Evolutionary conservation across 1,140 invertebrate species (phyloP).

Genomic region (Chlorops oryzae): DNA sequence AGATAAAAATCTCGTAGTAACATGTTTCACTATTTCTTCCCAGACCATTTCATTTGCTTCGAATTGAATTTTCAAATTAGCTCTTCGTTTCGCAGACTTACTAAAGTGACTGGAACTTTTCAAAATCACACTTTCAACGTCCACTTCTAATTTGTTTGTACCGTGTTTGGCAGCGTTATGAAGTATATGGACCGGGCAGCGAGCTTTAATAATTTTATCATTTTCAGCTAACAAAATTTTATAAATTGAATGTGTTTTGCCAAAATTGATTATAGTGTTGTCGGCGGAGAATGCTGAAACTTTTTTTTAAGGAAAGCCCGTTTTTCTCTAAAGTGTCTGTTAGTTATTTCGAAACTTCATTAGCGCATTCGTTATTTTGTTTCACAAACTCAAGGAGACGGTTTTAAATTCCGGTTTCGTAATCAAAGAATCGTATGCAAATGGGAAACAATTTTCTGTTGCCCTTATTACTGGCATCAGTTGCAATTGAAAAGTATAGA

Average conservation of each 20-base stretch:
- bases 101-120: too few relatives aligned
- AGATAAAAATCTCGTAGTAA: too few relatives aligned
- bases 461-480: too few relatives aligned
- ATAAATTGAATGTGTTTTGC: not conserved
- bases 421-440: too few relatives aligned
- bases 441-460: too few relatives aligned
- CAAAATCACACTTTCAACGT: constrained; percentile 10
- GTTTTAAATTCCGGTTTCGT: too few relatives aligned
- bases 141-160: not conserved
- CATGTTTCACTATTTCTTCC: too few relatives aligned
- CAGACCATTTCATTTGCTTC: too few relatives aligned
- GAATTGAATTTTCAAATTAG: too few relatives aligned
- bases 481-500: too few relatives aligned
- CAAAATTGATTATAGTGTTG: not conserved
- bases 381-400: not conserved
- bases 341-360: not conserved
- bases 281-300: not conserved
- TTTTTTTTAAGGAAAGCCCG: not conserved
- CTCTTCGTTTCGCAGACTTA: too few relatives aligned
- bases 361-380: not conserved
- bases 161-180: not conserved
- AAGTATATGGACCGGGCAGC: not conserved
- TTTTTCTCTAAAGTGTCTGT: not conserved
- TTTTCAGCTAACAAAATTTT: not conserved
- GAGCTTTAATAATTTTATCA: not conserved